Evolutionary conservation across 2,797 vertebrate genomes (phyloP).

Genomic region (Oophaga sylvatica): DNA sequence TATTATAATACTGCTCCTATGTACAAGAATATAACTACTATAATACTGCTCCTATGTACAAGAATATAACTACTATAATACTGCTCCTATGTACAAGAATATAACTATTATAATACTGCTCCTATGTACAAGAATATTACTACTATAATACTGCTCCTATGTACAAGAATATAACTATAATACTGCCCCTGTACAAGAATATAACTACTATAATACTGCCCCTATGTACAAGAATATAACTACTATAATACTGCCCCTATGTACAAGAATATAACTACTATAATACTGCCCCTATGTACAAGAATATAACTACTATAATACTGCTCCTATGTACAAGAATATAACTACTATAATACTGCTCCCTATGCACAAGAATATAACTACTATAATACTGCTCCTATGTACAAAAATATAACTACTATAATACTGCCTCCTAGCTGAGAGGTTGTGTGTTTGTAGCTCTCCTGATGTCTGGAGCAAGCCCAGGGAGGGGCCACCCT

Average conservation of each 20-base stretch:
- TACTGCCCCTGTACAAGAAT: too few species aligned
- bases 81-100: background rate
- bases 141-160: background rate
- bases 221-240: conserved; percentile 1
- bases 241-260: background rate
- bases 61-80: conserved; percentile 5
- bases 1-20: background rate
- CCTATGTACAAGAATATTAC: background rate
- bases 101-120: background rate
- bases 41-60: background rate
- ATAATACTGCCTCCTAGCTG: too few species aligned
- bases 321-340: background rate
- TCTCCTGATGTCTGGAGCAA: too few species aligned
- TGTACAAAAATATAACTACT: conserved; percentile 5
- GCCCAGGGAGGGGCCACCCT: too few species aligned
- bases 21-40: conserved; percentile 3
- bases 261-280: conserved; percentile 3
- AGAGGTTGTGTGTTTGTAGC: too few species aligned
- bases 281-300: background rate
- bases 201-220: background rate
- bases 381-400: background rate
- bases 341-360: conserved; percentile 1
- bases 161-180: too few species aligned
- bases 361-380: background rate
- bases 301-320: conserved; percentile 5